phyloP scores from a whole-genome alignment of 2,888 invertebrate genomes.

The Agonopterix subpropinquella region DNA sequence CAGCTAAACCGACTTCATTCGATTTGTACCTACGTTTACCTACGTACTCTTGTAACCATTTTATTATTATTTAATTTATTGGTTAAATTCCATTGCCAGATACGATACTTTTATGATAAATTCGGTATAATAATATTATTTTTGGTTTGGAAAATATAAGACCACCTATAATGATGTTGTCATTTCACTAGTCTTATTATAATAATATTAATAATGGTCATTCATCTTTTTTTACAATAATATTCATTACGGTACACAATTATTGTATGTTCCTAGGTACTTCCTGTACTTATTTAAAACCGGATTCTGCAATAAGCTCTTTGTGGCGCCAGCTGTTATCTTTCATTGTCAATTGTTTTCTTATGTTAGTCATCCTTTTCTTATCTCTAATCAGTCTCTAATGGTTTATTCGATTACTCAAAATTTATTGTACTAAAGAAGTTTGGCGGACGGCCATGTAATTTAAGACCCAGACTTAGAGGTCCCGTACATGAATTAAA shows the following conservation, averaged over 20 bases:
- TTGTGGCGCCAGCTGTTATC: conserved; percentile 21
- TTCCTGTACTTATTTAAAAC: neutral
- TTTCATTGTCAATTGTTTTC: conserved; percentile 27
- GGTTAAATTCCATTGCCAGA: neutral
- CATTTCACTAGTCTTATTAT: too few species aligned
- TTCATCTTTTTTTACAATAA: neutral
- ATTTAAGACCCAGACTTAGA: too few species aligned
- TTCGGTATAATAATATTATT: neutral
- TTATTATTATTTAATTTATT: neutral
- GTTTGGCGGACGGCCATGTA: too few species aligned
- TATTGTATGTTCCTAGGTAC: neutral
- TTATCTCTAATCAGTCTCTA: conserved; percentile 21
- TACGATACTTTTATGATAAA: too few species aligned
- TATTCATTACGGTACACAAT: neutral
- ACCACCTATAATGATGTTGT: too few species aligned
- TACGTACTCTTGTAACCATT: neutral
- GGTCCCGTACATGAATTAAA: too few species aligned
- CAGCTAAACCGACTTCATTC: conserved; percentile 46
- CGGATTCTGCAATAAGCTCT: conserved; percentile 6
- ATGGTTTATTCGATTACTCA: conserved; percentile 20
- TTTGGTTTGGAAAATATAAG: too few species aligned
- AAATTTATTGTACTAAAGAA: conserved; percentile 17
- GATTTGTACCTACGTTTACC: conserved; percentile 25
- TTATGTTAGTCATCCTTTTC: conserved; percentile 34
- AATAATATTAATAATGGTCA: too few species aligned